Evolutionary conservation across 2,888 invertebrate genomes (phyloP).

Genomic region (Clanis bilineata): DNA sequence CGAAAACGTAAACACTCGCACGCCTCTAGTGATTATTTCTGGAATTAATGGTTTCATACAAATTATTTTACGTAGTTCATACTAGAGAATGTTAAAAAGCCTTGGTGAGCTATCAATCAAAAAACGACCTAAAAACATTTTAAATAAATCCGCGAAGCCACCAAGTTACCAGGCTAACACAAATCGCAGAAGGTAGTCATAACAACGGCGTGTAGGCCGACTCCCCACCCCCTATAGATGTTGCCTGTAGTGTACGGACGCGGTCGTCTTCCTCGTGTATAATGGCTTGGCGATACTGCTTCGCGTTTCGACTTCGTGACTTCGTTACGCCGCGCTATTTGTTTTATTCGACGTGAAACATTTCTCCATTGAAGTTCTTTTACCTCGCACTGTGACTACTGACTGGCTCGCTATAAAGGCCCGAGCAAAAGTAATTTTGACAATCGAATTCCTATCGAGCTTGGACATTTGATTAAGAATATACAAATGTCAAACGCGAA

Average conservation of each 20-base stretch:
- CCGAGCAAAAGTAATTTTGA: too few relatives aligned
- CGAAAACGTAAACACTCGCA: too few relatives aligned
- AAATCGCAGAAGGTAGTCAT: slow-evolving; percentile 66
- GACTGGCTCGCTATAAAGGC: too few relatives aligned
- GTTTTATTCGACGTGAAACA: slow-evolving; percentile 17
- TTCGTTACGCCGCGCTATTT: slow-evolving; percentile 30
- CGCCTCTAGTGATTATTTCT: too few relatives aligned
- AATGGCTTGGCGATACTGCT: slow-evolving; percentile 50
- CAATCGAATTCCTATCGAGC: too few relatives aligned
- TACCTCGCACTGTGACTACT: too few relatives aligned
- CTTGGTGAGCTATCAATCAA: slow-evolving; percentile 19
- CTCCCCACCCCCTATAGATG: slow-evolving; percentile 46
- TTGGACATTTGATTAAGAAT: too few relatives aligned
- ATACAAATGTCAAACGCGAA: too few relatives aligned
- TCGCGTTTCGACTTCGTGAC: slow-evolving; percentile 43
- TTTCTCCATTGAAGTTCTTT: background rate
- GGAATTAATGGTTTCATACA: too few relatives aligned
- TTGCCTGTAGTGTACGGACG: background rate
- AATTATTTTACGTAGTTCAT: too few relatives aligned
- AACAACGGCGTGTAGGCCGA: slow-evolving; percentile 52
- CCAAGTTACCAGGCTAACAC: slow-evolving; percentile 56
- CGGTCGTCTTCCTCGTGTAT: slow-evolving; percentile 50
- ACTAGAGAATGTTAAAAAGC: too few relatives aligned
- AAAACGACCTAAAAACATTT: too few relatives aligned
- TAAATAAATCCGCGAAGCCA: slow-evolving; percentile 25